A percentile compares a stretch with the other conserved stretches of the same genome.
Evolutionary conservation across 2,113 vertebrate genomes (phyloP).

Genomic region (Lasiurus cinereus): DNA sequence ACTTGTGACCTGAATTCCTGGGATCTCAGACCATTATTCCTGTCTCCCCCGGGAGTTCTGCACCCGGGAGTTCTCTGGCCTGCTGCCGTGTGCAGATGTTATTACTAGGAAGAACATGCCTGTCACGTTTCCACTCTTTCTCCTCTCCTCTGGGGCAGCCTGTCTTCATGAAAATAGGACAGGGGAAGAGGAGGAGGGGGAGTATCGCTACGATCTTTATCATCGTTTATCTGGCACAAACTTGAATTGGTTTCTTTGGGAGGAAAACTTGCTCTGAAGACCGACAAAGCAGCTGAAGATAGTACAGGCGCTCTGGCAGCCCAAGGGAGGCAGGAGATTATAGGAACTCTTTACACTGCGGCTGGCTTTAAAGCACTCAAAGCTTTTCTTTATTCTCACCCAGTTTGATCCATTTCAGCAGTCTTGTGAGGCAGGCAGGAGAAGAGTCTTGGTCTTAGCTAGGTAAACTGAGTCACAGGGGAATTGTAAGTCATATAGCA

Average conservation of each 20-base stretch:
- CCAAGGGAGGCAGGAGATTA: not conserved
- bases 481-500: not conserved
- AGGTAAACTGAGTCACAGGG: not conserved
- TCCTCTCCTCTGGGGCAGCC: not conserved
- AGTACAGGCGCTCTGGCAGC: not conserved
- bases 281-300: not conserved
- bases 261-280: conserved; percentile 56
- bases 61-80: not conserved
- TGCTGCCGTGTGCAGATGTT: fast-evolving
- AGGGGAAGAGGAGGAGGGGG: not conserved
- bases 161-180: conserved; percentile 14
- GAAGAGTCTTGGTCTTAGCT: not conserved
- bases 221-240: conserved; percentile 58
- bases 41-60: not conserved
- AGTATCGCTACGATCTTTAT: not conserved
- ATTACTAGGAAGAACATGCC: not conserved
- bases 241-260: conserved; percentile 64
- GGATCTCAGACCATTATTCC: not conserved
- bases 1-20: not conserved
- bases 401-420: not conserved
- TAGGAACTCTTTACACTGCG: not conserved
- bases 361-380: not conserved
- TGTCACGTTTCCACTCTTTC: not conserved
- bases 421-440: not conserved
- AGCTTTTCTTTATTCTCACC: not conserved